These are phyloP conservation scores for Chaetophractus vellerosus DNA, from an alignment of 2,797 vertebrate genomes.

Conservation along the genomic window DNA sequence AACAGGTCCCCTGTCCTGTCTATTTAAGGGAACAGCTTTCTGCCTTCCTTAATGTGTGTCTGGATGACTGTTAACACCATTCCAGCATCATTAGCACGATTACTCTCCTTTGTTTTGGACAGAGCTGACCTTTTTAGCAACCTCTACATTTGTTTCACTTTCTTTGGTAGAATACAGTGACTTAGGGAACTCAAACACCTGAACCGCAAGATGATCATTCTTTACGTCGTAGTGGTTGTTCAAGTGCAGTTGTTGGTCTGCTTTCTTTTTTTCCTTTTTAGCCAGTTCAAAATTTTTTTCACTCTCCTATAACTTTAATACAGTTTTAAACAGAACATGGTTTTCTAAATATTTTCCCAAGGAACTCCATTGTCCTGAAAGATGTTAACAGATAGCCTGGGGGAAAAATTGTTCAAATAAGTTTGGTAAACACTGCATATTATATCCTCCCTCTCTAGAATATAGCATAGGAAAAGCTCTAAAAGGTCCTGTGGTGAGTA, in stretches of 20 bases:
- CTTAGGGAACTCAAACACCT: not conserved
- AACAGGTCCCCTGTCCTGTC: not conserved
- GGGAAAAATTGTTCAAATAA: not conserved
- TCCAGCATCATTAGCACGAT: not conserved
- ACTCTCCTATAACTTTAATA: not conserved
- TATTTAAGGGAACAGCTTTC: not conserved
- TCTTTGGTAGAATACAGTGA: not conserved
- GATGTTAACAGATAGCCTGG: not conserved
- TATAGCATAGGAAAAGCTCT: not conserved
- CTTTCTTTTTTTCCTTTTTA: not conserved
- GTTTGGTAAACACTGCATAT: not conserved
- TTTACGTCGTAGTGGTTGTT: slow-evolving; percentile 12
- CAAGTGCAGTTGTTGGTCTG: not conserved
- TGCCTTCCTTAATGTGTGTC: not conserved
- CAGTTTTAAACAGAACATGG: not conserved
- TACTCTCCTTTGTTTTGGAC: not conserved
- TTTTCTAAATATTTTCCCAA: slow-evolving; percentile 19
- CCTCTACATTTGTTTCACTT: not conserved
- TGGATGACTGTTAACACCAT: not conserved
- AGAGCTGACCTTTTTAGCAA: slow-evolving; percentile 27
- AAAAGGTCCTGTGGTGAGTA: not conserved
- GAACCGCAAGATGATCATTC: not conserved
- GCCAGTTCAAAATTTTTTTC: not conserved
- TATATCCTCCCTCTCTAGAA: not conserved
- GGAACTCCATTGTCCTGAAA: not conserved